Base-by-base conservation (phyloP, 2,888 invertebrate genomes). In the Cephus sareptanus region DNA sequence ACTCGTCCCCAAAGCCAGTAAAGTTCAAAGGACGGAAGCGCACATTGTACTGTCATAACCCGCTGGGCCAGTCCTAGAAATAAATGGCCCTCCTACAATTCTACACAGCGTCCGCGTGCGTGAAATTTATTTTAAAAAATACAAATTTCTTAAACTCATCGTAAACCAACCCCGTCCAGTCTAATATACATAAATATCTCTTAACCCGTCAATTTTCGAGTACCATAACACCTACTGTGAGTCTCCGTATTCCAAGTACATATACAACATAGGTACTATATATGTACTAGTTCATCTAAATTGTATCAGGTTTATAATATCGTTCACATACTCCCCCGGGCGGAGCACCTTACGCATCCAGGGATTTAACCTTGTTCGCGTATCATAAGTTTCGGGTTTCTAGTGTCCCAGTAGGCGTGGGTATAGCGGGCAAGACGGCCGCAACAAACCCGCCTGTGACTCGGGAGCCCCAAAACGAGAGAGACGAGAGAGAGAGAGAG, bases 351-450 rank as follows among this genome's bases (percentile, higher is more conserved):
- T 56, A 56, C 56, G 56, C 56, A 23, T 56, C 56, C 56, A 56
- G 23, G 56, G 71, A 71, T 34, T 71, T 31, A 71, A 71, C 71
- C 89, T 90, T 89, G 89, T 84, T 85, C 87, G 86, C 85, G 87
- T 87, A 88, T 87, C 87, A 88, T 90, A 90, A 90, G 88, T 89
- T 85, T 81, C 84, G 80, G 82, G 81, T 82, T 86, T 83, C 82
- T 84, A 82, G 82, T 83, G 81, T 82, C 77, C 80, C 78, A 77
- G 71, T 71, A 56, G 71, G 31, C 71, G 71, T 56, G 56, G 56
- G 56, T 56, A 56, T 23, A 56, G 56, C 56, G 56, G 56, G 56
- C 56, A 56, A 56, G 56, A 84, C 84, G 83, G 83, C 83, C 86
- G 83, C 87, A 84, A 85, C 85, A 86, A 86, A 87, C 86, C 82